Evolutionary conservation across 1,140 invertebrate species (phyloP).

Genomic region (Psilanteris sp.): DNA sequence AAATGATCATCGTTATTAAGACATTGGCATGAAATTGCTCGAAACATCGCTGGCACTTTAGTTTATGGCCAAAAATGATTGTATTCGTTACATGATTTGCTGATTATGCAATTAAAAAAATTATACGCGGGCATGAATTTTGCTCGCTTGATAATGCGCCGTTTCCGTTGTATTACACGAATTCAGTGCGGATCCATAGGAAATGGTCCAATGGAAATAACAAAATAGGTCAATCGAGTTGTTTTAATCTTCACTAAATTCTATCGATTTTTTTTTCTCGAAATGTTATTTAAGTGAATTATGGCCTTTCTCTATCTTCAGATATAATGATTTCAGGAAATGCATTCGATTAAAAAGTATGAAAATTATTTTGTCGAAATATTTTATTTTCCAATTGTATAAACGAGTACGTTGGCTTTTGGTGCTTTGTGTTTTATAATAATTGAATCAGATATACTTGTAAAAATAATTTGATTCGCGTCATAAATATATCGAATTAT

Average conservation of each 20-base stretch:
- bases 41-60: neutral
- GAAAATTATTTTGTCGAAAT: too few species aligned
- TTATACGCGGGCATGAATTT: too few species aligned
- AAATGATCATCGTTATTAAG: neutral
- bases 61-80: neutral
- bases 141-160: too few species aligned
- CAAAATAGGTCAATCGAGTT: conserved; percentile 41
- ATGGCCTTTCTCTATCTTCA: conserved; percentile 13
- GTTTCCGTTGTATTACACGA: conserved; percentile 7
- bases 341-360: too few species aligned
- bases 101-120: too few species aligned
- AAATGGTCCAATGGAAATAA: conserved; percentile 30
- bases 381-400: too few species aligned
- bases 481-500: too few species aligned
- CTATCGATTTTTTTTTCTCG: conserved; percentile 40
- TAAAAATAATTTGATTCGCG: too few species aligned
- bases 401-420: too few species aligned
- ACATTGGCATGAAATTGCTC: neutral
- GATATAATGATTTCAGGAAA: conserved; percentile 16
- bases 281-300: conserved; percentile 28
- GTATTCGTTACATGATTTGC: too few species aligned
- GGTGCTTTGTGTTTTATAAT: too few species aligned
- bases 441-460: too few species aligned
- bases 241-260: conserved; percentile 36
- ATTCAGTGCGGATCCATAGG: conserved; percentile 20